These are phyloP conservation scores for Coelopa frigida DNA, from an alignment of 1,140 invertebrate genomes.

Conservation along the genomic window DNA sequence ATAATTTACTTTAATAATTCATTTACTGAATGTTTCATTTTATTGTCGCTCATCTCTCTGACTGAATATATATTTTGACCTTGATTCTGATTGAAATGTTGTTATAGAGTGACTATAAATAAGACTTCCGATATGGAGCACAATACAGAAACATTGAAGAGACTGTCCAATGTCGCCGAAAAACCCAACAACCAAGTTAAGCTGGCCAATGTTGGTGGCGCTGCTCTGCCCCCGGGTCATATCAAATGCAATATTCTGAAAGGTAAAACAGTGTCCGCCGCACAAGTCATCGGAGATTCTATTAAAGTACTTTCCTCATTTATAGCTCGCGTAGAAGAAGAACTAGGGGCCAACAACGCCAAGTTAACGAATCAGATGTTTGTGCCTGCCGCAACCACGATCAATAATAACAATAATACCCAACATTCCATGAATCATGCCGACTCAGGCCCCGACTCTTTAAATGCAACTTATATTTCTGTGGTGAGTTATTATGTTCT, in stretches of 20 bases:
- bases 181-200: constrained; percentile 62
- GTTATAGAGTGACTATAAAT: constrained; percentile 50
- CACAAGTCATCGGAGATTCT: too few relatives aligned
- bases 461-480: constrained; percentile 62
- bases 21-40: constrained; percentile 33
- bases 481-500: constrained; percentile 55
- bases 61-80: constrained; percentile 41
- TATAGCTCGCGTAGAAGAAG: constrained; percentile 56
- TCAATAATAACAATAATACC: constrained; percentile 18
- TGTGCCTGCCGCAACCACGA: constrained; percentile 46
- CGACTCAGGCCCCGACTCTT: constrained; percentile 42
- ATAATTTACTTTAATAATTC: constrained; percentile 28
- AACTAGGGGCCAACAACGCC: constrained; percentile 48
- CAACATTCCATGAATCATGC: constrained; percentile 21
- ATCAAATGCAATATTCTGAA: constrained; percentile 94
- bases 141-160: constrained; percentile 51
- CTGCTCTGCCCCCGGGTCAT: constrained; percentile 74
- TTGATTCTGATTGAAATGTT: constrained; percentile 1
- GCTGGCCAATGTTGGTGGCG: constrained; percentile 50
- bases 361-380: constrained; percentile 52
- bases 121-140: constrained; percentile 53
- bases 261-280: constrained; percentile 61
- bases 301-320: too few relatives aligned
- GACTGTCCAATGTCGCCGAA: constrained; percentile 48
- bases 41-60: neutral